phyloP scores from a whole-genome alignment of 1,140 invertebrate genomes.

The Aphelinus atriplicis region DNA sequence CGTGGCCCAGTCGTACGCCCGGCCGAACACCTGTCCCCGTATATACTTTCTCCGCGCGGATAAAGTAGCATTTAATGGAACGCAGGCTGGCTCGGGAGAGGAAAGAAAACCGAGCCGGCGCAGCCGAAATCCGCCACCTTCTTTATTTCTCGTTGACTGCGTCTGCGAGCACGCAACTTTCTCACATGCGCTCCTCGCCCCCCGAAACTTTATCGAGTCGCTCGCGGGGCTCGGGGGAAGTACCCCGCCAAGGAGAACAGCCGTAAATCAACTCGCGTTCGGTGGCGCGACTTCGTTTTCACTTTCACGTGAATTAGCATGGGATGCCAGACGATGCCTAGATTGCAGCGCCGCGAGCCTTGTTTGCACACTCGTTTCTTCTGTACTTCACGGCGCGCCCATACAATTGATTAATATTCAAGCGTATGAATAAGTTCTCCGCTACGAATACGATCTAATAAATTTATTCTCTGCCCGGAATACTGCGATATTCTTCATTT shows the following conservation, averaged over 20 bases:
- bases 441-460: too few relatives aligned
- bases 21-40: conserved; percentile 32
- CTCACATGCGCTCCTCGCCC: background rate
- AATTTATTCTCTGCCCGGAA: too few relatives aligned
- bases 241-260: background rate
- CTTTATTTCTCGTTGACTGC: conserved; percentile 24
- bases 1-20: conserved; percentile 3
- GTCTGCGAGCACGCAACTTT: background rate
- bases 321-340: too few relatives aligned
- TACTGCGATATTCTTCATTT: too few relatives aligned
- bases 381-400: too few relatives aligned
- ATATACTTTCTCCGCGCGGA: conserved; percentile 5
- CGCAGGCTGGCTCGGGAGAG: background rate
- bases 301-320: background rate
- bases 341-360: too few relatives aligned
- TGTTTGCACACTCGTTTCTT: too few relatives aligned
- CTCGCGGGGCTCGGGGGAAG: background rate
- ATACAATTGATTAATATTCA: too few relatives aligned
- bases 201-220: conserved; percentile 2
- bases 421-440: too few relatives aligned
- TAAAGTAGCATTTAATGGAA: conserved; percentile 35
- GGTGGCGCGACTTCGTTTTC: background rate
- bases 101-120: background rate
- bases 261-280: background rate
- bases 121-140: conserved; percentile 1